These are phyloP conservation scores for Peromyscus attwateri DNA, from an alignment of 2,797 vertebrate species.

Conservation along the genomic window DNA sequence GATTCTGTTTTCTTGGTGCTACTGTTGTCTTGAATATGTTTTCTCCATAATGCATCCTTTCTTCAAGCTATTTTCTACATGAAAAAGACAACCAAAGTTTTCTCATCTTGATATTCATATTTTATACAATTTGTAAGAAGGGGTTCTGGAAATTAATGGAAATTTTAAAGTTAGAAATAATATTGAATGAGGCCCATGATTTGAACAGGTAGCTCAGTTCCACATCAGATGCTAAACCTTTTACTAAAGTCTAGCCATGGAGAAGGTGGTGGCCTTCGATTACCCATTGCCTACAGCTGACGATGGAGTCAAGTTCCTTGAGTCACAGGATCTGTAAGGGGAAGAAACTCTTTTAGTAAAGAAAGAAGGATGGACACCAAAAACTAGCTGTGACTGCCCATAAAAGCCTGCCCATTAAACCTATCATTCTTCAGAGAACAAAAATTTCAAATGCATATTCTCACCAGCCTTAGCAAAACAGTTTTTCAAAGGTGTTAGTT, in stretches of 20 bases:
- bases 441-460: neutral
- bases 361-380: neutral
- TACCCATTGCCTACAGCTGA: neutral
- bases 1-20: neutral
- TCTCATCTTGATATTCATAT: neutral
- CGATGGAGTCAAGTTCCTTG: neutral
- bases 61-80: neutral
- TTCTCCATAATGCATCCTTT: neutral
- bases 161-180: neutral
- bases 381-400: accelerated
- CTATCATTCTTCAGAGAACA: neutral
- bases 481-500: neutral
- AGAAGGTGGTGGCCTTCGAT: accelerated
- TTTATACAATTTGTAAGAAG: neutral
- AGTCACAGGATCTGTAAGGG: accelerated
- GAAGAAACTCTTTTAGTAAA: neutral
- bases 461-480: neutral
- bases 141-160: neutral
- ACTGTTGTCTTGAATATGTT: neutral
- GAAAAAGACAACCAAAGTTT: neutral
- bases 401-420: neutral
- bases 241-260: neutral
- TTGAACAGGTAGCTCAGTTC: neutral
- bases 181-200: neutral
- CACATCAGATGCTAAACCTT: neutral